Base-by-base conservation (phyloP, 2,113 vertebrate genomes). In the Ascaphus truei region DNA sequence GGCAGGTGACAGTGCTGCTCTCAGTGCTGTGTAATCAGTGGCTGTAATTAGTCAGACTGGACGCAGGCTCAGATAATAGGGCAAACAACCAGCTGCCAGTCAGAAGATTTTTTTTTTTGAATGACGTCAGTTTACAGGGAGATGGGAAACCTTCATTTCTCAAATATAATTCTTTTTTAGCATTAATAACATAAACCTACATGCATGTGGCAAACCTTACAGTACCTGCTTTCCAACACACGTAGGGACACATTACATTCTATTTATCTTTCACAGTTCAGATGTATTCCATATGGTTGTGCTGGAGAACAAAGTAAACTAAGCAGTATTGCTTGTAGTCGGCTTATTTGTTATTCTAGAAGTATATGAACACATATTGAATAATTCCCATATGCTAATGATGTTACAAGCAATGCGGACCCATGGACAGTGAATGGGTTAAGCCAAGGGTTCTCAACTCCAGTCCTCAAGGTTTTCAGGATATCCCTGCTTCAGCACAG, bases 11-110 rank as follows among this genome's bases (percentile, higher is more conserved):
- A 81, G n/a, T n/a, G 85, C 71, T 76, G 78, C 72, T 78, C 83
- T 87, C 79, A 80, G 82, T 89, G 84, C 90, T 91, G 86, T 91
- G 86, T 88, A 91, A 92, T 94, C 89, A 92, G 86, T 80, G 89
- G 82, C 89, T 95, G 85, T 93, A 93, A 97, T 96, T 95, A 94
- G 89, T 85, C 78, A 77, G 89, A 77, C 88, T 89, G 88, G 85
- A 88, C 85, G 31, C 80, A 81, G 82, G 65, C 82, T 85, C 81
- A 82, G 86, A 88, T 91, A 90, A 90, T 86, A 80, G 81, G 81
- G 77, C 85, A 92, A 84, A 75, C 86, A 88, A 87, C 90, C 92
- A 94, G 93, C 93, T 94, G 92, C 90, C 79, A 83, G 86, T 85
- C 85, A 87, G 82, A 76, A 79, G 77, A 73, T 59, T 79, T 82